Conservation (phyloP, 2,888 invertebrate genomes). For the Drosophila melanosoma region DNA sequence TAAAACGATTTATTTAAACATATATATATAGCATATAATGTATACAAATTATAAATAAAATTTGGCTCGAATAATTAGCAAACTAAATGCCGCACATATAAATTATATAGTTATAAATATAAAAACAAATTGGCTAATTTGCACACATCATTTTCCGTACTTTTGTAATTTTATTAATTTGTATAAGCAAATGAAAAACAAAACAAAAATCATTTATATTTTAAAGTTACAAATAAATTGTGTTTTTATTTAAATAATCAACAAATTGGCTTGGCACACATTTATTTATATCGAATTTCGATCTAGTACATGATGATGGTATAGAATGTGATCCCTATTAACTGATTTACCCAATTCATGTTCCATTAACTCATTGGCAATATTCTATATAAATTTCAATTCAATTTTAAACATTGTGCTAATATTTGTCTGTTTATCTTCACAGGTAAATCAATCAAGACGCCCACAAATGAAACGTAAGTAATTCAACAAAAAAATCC, state of each 20-base stretch:
- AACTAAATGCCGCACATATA: slow-evolving; percentile 30
- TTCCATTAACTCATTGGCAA: slow-evolving; percentile 25
- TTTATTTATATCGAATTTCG: not conserved
- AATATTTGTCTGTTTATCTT: slow-evolving; percentile 25
- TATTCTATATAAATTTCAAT: not conserved
- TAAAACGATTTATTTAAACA: not conserved
- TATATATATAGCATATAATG: slow-evolving; percentile 5
- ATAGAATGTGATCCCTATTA: not conserved
- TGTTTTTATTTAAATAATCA: slow-evolving; percentile 57
- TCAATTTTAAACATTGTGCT: not conserved
- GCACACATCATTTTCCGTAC: slow-evolving; percentile 43
- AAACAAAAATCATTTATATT: slow-evolving; percentile 38
- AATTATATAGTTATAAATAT: slow-evolving; percentile 49
- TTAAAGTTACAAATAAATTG: slow-evolving; percentile 59
- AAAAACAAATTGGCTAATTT: slow-evolving; percentile 54
- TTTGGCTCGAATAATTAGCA: slow-evolving; percentile 55
- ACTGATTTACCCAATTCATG: slow-evolving; percentile 11
- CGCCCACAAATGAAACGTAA: slow-evolving; percentile 85
- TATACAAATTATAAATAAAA: slow-evolving; percentile 24
- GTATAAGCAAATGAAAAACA: slow-evolving; percentile 56
- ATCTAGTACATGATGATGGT: slow-evolving; percentile 40
- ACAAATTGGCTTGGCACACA: slow-evolving; percentile 15
- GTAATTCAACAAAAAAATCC: slow-evolving; percentile 52
- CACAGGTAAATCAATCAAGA: slow-evolving; percentile 83
- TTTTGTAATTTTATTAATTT: slow-evolving; percentile 66